Base-by-base conservation (phyloP, 2,113 vertebrate species). In the Eidolon helvum region DNA sequence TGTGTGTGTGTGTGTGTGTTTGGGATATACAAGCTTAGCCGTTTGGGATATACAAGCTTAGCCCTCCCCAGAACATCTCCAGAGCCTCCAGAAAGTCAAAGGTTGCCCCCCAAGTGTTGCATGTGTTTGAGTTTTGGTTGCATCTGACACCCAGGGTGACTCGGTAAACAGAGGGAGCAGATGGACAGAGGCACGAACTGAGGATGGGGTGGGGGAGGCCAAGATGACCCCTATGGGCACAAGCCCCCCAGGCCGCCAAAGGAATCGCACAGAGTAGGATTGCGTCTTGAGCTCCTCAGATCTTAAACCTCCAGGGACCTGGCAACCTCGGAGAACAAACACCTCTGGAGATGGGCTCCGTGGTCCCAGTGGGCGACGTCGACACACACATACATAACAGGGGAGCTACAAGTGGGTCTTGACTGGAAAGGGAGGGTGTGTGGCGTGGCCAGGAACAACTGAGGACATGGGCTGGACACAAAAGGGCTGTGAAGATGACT, bases 361-460 rank as follows among this genome's bases (percentile, higher is more conserved):
- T 7, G 10, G 7, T 11, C 45, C 4, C 7, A 1, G 22, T 6
- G n/a, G 38, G 48, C 1, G 4, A 45, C 0, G 2, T 8, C 38
- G 10, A 10, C 55, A 38, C 2, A n/a, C n/a, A n/a, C n/a, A n/a
- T n/a, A n/a, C n/a, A 8, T 18, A 19, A 24, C 85, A 55, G 59
- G 38, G 30, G 82, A 33, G 26, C 30, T 33, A 24, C 63, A 35
- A 11, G 30, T 21, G 26, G 33, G 33, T 30, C 35, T 82, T 85
- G 78, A 26, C 48, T 24, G 2, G 33, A 50, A n/a, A 66, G 22
- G 26, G 5, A 71, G 0, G 8, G 30, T 9, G 0, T 4, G 30
- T 4, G 30, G 63, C 10, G 1, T 38, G 30, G 61, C 90, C 43
- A 45, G 65, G 38, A 80, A 40, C 16, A 19, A 10, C 0, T 10